A percentile compares a stretch with the other conserved stretches of the same genome.
phyloP scores from a whole-genome alignment of 2,113 vertebrate species.

The Phaethornis superciliosus region DNA sequence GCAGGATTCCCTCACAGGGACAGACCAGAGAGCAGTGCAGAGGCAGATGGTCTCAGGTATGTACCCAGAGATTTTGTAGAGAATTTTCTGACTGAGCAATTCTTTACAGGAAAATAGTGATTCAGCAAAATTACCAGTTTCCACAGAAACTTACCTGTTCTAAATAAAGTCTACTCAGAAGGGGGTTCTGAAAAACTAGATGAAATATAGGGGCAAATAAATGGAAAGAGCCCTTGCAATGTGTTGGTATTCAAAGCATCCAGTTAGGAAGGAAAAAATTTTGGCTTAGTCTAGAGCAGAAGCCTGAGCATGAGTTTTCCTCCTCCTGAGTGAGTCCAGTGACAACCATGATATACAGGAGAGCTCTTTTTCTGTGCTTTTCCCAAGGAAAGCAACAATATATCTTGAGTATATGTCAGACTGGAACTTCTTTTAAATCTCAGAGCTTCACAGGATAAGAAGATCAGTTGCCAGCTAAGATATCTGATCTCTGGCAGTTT shows the following conservation, averaged over 20 bases:
- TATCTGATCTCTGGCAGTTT: neutral
- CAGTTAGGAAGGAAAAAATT: neutral
- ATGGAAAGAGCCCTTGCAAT: neutral
- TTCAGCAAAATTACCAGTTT: neutral
- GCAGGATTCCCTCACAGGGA: neutral
- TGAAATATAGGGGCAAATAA: neutral
- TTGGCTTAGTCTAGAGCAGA: neutral
- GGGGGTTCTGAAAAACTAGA: neutral
- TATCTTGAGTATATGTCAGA: neutral
- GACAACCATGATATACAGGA: neutral
- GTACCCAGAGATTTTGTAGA: neutral
- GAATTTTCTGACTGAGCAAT: neutral
- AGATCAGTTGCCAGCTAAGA: neutral
- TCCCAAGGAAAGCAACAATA: neutral
- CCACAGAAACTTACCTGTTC: neutral
- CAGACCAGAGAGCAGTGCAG: neutral
- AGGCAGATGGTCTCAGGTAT: neutral
- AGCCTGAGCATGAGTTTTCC: slow-evolving; percentile 1
- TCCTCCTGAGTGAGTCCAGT: neutral
- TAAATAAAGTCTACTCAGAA: neutral
- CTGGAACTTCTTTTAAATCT: neutral
- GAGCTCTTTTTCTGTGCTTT: neutral
- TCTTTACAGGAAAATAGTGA: neutral
- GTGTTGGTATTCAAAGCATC: slow-evolving; percentile 1
- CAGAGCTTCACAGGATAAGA: neutral